These are phyloP conservation scores for Allygus modestus DNA, from an alignment of 2,888 invertebrate species.

Conservation along the genomic window DNA sequence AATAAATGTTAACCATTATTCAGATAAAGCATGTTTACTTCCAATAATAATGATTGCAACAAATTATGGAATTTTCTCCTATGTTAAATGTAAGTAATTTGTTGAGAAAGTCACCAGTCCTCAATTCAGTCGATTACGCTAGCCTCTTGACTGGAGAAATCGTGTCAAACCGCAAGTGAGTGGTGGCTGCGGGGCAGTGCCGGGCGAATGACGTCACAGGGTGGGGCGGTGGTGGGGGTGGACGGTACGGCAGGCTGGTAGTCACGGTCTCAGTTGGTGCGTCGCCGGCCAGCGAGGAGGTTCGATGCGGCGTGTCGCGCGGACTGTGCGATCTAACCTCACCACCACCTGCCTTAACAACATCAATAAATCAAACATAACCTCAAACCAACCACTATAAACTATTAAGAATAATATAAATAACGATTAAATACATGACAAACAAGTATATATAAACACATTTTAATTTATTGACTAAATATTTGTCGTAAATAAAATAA, in stretches of 20 bases:
- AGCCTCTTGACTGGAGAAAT: neutral
- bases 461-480: too few relatives aligned
- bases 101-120: neutral
- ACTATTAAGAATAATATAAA: neutral
- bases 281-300: neutral
- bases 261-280: neutral
- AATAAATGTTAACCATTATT: too few relatives aligned
- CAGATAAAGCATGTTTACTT: too few relatives aligned
- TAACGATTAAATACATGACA: neutral
- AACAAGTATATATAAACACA: too few relatives aligned
- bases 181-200: neutral
- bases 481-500: too few relatives aligned
- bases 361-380: conserved; percentile 16
- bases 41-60: too few relatives aligned
- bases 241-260: neutral
- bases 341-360: neutral
- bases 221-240: neutral
- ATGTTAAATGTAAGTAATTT: too few relatives aligned
- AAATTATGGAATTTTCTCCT: too few relatives aligned
- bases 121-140: neutral
- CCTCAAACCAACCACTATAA: conserved; percentile 1
- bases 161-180: neutral
- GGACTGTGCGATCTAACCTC: neutral
- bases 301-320: neutral
- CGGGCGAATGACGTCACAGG: conserved; percentile 13